Percentiles rank a stretch among this genome's conserved stretches.
These are phyloP conservation scores for Megalopta genalis DNA, from an alignment of 1,140 invertebrate genomes.

Conservation along the genomic window DNA sequence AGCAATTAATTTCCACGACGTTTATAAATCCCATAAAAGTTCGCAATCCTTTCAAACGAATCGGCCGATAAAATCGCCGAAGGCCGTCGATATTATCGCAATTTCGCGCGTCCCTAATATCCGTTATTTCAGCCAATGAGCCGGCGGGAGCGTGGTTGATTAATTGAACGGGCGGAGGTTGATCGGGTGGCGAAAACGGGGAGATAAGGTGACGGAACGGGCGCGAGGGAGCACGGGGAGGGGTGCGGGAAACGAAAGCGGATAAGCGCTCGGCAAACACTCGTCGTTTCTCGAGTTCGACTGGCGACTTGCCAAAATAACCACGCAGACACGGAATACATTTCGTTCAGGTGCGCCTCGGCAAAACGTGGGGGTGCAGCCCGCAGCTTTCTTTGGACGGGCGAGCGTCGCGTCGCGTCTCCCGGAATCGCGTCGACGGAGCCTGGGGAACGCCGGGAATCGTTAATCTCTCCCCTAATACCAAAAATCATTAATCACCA, in stretches of 20 bases:
- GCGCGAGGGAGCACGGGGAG: not conserved
- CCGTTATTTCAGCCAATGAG: not conserved
- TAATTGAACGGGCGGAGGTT: not conserved
- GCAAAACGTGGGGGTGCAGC: not conserved
- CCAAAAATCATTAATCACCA: not conserved
- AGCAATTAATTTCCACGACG: too few species aligned
- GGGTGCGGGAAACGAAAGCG: slow-evolving; percentile 6
- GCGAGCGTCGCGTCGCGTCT: not conserved
- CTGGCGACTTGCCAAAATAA: slow-evolving; percentile 31
- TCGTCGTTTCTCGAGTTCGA: slow-evolving; percentile 35
- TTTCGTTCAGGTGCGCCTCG: slow-evolving; percentile 20
- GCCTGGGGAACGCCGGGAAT: not conserved
- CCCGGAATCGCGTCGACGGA: not conserved
- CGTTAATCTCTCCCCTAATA: not conserved
- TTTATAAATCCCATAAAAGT: too few species aligned
- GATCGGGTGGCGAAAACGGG: slow-evolving; percentile 9
- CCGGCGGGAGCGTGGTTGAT: not conserved
- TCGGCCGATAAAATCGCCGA: too few species aligned
- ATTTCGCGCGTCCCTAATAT: too few species aligned
- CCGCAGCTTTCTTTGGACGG: not conserved
- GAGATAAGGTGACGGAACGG: slow-evolving; percentile 9
- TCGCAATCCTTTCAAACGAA: too few species aligned
- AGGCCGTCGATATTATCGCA: too few species aligned
- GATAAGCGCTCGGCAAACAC: slow-evolving; percentile 40
- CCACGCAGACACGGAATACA: slow-evolving; percentile 19